phyloP scores from a whole-genome alignment of 2,113 vertebrate species.

The Apaloderma vittatum region DNA sequence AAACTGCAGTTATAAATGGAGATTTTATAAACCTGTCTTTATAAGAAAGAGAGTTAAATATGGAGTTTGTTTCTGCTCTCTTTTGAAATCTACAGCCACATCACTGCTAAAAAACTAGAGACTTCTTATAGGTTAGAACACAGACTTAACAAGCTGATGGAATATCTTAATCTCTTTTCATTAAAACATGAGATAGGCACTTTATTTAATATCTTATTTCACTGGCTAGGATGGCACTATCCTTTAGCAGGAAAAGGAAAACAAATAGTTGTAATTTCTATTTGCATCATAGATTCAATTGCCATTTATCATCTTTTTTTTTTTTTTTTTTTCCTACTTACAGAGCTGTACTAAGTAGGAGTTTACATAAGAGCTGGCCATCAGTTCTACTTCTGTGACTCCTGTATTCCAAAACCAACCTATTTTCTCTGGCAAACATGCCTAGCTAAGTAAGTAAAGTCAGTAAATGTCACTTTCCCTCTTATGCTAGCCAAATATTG shows the following conservation, averaged over 20 bases:
- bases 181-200: not conserved
- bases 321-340: not conserved
- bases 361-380: not conserved
- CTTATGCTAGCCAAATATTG: not conserved
- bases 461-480: not conserved
- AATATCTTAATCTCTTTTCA: not conserved
- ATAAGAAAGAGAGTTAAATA: not conserved
- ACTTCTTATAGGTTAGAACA: not conserved
- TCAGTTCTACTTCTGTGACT: not conserved
- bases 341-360: not conserved
- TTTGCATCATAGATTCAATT: not conserved
- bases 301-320: not conserved
- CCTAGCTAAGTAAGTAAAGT: not conserved
- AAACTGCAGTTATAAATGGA: not conserved
- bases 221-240: not conserved
- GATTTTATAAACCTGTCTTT: not conserved
- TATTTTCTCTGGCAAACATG: not conserved
- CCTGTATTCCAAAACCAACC: not conserved
- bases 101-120: not conserved
- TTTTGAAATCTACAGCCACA: not conserved
- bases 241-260: not conserved
- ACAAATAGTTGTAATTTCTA: not conserved
- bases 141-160: not conserved
- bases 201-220: not conserved
- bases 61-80: not conserved